Evolutionary conservation across 2,888 invertebrate genomes (phyloP).

Genomic region (Hipparchia semele): DNA sequence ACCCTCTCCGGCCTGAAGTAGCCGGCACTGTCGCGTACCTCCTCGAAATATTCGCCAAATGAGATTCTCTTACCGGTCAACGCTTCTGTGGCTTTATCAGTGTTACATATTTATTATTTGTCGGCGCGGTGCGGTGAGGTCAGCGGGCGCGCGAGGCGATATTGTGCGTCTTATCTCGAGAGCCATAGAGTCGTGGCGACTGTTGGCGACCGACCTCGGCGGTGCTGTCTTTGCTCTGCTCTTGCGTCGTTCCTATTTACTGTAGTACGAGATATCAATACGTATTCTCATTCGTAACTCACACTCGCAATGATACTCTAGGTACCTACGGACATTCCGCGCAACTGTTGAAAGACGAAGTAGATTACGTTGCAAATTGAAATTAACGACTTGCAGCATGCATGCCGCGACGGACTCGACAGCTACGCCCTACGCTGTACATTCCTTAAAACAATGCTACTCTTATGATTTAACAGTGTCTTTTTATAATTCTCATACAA

Average conservation of each 20-base stretch:
- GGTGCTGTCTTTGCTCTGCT: slow-evolving; percentile 71
- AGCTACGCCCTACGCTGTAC: background rate
- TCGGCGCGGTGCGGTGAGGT: slow-evolving; percentile 75
- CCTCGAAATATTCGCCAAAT: slow-evolving; percentile 59
- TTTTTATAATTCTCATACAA: background rate
- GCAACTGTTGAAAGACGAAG: slow-evolving; percentile 22
- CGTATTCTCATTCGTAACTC: slow-evolving; percentile 31
- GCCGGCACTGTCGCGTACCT: slow-evolving; percentile 53
- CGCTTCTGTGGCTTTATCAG: slow-evolving; percentile 79
- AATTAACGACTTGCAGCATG: slow-evolving; percentile 21
- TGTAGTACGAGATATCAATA: slow-evolving; percentile 41
- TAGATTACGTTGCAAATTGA: slow-evolving; percentile 22
- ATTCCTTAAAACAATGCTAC: background rate
- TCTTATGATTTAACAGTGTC: background rate
- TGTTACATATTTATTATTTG: slow-evolving; percentile 83
- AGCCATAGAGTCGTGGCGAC: slow-evolving; percentile 68
- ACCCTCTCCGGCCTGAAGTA: slow-evolving; percentile 54
- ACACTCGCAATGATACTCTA: slow-evolving; percentile 14
- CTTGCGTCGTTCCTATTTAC: slow-evolving; percentile 71
- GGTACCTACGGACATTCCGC: background rate
- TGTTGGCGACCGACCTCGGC: slow-evolving; percentile 65
- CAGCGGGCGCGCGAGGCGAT: slow-evolving; percentile 70
- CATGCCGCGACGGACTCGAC: slow-evolving; percentile 1
- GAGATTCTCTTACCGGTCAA: slow-evolving; percentile 76
- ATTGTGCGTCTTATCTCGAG: slow-evolving; percentile 72